phyloP scores from a whole-genome alignment of 2,888 invertebrate species.

The Cephus runcator region DNA sequence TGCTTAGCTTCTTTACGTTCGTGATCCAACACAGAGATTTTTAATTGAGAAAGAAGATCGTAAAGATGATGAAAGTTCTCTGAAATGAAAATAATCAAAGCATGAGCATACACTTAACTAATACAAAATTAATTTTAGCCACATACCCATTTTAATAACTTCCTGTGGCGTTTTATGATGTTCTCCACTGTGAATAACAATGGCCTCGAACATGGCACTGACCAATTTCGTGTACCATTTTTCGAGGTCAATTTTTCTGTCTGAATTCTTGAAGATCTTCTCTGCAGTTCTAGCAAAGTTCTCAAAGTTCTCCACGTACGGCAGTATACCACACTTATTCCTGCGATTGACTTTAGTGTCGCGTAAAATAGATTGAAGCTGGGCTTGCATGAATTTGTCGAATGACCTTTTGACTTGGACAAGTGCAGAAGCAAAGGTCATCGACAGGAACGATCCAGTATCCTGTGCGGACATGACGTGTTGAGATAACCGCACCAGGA shows the following conservation, averaged over 20 bases:
- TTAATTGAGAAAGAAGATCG: conserved; percentile 86
- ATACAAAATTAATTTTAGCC: background rate
- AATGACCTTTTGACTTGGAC: conserved; percentile 91
- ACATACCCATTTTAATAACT: conserved; percentile 86
- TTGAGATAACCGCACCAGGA: conserved; percentile 89
- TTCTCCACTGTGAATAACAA: conserved; percentile 80
- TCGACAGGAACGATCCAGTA: conserved; percentile 86
- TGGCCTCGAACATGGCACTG: conserved; percentile 85
- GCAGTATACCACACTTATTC: conserved; percentile 88
- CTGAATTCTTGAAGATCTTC: conserved; percentile 85
- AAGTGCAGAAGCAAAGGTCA: conserved; percentile 86
- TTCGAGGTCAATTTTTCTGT: conserved; percentile 89
- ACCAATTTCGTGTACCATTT: conserved; percentile 89
- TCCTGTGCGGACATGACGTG: conserved; percentile 93
- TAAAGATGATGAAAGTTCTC: conserved; percentile 97
- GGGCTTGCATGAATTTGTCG: conserved; percentile 89
- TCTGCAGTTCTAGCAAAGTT: conserved; percentile 88
- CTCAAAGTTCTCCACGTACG: conserved; percentile 91
- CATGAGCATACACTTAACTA: background rate
- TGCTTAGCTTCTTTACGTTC: conserved; percentile 91
- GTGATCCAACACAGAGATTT: conserved; percentile 87
- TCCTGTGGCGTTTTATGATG: conserved; percentile 93
- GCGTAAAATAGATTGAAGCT: conserved; percentile 79
- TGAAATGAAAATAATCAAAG: conserved; percentile 59
- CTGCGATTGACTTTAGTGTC: conserved; percentile 80